Base-by-base conservation (phyloP, 2,888 invertebrate species). In the Agrotis clavis region DNA sequence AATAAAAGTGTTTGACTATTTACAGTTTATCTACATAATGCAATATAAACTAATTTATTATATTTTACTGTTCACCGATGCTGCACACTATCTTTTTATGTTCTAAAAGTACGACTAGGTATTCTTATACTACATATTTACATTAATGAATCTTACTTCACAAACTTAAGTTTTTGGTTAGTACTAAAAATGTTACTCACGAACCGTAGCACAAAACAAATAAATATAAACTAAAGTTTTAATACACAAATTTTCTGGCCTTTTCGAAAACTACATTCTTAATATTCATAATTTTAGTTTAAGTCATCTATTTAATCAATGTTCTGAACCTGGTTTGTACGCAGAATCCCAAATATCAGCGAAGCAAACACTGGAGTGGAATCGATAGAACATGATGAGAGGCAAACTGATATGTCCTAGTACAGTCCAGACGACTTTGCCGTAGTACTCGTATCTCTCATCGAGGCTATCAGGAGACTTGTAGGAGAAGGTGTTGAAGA, bases 331-430 rank as follows among this genome's bases (percentile, higher is more conserved):
- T 2, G 97, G 97, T 87, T 97, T 97, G 85, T 98, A 98, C 0
- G 98, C 98, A 41, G 97, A 97, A 87, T 97, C 97, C 98, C 98
- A 98, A 84, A 98, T 98, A 90, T 98, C 98, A 16, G 97, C 97
- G 60, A 98, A 96, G 87, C 98, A 98, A 0, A 98, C 98, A n/a
- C 98, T 97, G 0, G 98, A 97, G 88, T 98, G 98, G 90, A 98
- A 98, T 74, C 98, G 95, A 88, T 98, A 98, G 92, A 98, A 98
- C 97, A 98, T 97, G 73, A 97, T 98, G 4, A 98, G 93, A 0
- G 98, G 98, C 16, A 98, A 92, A 50, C 97, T 97, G 87, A 98
- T 94, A 88, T 98, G 98, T 30, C 97, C 97, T 7, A 98, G 94
- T 61, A 98, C 97, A 9, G 97, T 97, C 98, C 98, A 98, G 45